Conservation (phyloP, 1,140 invertebrate genomes). For the Littorina saxatilis region DNA sequence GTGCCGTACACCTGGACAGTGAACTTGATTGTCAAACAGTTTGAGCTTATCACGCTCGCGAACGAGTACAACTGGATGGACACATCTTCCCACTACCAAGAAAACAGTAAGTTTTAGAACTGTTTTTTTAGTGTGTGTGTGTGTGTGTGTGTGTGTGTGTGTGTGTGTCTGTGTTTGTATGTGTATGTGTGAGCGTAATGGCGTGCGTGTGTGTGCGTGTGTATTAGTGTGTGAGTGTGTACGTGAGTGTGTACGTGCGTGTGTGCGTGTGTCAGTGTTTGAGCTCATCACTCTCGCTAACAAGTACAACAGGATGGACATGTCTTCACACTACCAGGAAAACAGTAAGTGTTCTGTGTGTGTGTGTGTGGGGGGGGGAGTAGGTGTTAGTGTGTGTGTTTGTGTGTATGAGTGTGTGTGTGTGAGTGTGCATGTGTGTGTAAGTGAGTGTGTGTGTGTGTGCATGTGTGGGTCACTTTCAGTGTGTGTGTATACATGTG, state of each 20-base stretch:
- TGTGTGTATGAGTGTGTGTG: neutral
- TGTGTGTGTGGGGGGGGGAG: neutral
- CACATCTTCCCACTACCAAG: constrained; percentile 86
- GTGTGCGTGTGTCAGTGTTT: constrained; percentile 10
- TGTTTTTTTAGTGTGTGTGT: neutral
- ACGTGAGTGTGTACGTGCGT: no score
- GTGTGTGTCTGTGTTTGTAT: neutral
- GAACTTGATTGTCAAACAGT: constrained; percentile 89
- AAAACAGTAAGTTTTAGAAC: constrained; percentile 82
- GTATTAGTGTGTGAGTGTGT: no score
- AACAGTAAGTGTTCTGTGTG: no score
- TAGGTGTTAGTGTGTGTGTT: no score
- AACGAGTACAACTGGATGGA: constrained; percentile 99
- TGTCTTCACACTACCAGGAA: no score
- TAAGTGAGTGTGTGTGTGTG: neutral
- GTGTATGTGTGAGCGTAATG: no score
- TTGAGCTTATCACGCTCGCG: constrained; percentile 94
- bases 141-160: neutral
- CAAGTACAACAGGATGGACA: no score
- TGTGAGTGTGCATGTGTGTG: neutral
- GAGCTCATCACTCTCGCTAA: neutral
- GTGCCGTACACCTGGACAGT: constrained; percentile 98
- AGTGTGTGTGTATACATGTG: no score
- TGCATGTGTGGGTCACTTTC: neutral
- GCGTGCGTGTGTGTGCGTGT: no score